Percentiles rank a stretch among this genome's conserved stretches.
phyloP scores from a whole-genome alignment of 2,113 vertebrate species.

The Origma solitaria region DNA sequence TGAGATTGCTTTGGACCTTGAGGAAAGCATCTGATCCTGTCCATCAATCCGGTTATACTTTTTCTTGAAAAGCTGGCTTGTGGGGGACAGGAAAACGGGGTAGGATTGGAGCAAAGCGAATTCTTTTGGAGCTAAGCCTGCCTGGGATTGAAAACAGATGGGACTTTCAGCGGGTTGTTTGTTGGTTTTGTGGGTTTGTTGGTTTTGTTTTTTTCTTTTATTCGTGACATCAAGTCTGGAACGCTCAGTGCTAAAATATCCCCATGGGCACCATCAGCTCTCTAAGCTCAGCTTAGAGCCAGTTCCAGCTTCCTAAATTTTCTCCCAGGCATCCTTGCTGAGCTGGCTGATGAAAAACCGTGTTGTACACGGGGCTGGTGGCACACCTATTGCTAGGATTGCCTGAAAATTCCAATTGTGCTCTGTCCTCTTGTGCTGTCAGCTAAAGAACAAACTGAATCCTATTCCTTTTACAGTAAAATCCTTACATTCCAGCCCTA shows the following conservation, averaged over 20 bases:
- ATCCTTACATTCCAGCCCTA: background rate
- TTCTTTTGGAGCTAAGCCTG: background rate
- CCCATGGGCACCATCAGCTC: background rate
- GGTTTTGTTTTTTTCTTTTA: background rate
- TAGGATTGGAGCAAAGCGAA: background rate
- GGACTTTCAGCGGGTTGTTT: background rate
- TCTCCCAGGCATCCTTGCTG: background rate
- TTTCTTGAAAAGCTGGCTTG: slow-evolving; percentile 10
- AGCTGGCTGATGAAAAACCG: background rate
- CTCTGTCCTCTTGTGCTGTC: background rate
- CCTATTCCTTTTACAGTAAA: background rate
- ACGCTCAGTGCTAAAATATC: background rate
- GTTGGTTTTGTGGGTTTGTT: slow-evolving; percentile 29
- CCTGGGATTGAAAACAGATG: slow-evolving; percentile 25
- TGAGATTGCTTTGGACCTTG: background rate
- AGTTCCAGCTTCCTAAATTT: background rate
- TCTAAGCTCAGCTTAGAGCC: background rate
- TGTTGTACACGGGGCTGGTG: background rate
- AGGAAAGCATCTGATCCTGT: slow-evolving; percentile 6
- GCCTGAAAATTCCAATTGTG: background rate
- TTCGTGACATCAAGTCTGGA: slow-evolving; percentile 13
- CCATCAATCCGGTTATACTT: background rate
- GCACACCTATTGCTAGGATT: background rate
- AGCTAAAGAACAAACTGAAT: background rate
- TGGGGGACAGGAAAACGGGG: background rate